Evolutionary conservation across 2,797 vertebrate species (phyloP), one percentile per base, ranked within the genome.

Genomic region (Squalus acanthias): DNA sequence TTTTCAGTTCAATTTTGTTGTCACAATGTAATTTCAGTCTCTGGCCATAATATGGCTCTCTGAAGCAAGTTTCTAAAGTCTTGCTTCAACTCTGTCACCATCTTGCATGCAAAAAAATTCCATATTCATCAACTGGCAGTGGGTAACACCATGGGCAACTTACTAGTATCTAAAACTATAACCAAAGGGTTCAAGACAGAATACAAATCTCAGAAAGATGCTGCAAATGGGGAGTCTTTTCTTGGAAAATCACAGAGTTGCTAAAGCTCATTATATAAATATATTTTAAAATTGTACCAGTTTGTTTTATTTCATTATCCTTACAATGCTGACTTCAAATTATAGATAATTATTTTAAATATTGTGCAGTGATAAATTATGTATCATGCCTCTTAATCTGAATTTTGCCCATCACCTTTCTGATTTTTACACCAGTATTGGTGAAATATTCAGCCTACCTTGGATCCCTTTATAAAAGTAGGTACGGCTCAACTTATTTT

Each of bases 91-190:
- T 63, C 88, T n/a, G 22, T 33, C 29, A 60, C 13, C 12, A 24
- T 63, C 0, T 91, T 17, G 29, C 57, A 63, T 88, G 96, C 96
- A 97, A 53, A 97, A 97, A 10, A 98, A 98, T 69, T 96, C 53
- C 53, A 57, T n/a, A 76, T 79, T 60, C 53, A 91, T 13, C 53
- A 91, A 33, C 29, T 60, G 29, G 53, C 53, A 79, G 12, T 96
- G 0, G 97, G 96, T 46, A 97, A 91, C 24, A 12, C 91, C 15
- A 96, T 91, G 69, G 96, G 96, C 1, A 91, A n/a, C 13, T n/a
- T 65, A 89, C 53, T 15, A 0, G 0, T 63, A 8, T 93, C 96
- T 92, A 96, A 7, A 0, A 29, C 46, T 17, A 97, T 50, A 97
- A 97, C 0, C 96, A 97, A 95, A 1, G 97, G 97, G 67, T 96